phyloP scores from a whole-genome alignment of 2,888 invertebrate species.

The Caenorhabditis sp. region DNA sequence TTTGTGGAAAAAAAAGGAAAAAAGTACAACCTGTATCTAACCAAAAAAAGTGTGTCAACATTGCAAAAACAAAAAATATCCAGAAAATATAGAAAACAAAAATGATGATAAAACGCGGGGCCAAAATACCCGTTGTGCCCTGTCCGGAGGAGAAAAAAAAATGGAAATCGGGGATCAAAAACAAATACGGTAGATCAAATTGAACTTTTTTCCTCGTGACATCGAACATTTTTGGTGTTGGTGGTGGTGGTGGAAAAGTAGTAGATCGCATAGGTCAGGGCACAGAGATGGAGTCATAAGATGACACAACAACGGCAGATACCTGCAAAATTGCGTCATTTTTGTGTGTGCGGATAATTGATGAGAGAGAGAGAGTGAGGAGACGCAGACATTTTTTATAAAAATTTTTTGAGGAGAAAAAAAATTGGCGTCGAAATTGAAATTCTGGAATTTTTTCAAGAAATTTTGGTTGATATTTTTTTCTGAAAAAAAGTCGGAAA shows the following conservation, averaged over 20 bases:
- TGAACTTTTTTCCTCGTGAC: no score
- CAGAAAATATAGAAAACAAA: no score
- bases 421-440: not conserved
- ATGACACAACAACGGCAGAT: slow-evolving; percentile 65
- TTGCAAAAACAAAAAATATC: not conserved
- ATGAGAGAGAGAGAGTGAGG: not conserved
- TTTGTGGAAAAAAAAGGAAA: no score
- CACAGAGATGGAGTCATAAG: slow-evolving; percentile 58
- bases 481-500: no score
- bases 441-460: not conserved
- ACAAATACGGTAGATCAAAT: no score
- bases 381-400: no score
- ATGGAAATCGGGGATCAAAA: no score
- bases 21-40: not conserved
- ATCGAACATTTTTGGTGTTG: no score
- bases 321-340: slow-evolving; percentile 24
- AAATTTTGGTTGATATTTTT: not conserved
- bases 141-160: not conserved
- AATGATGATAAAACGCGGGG: no score
- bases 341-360: slow-evolving; percentile 36
- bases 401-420: no score
- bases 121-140: not conserved
- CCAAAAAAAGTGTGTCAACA: not conserved
- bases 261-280: slow-evolving; percentile 28
- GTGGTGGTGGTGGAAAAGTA: no score